Evolutionary conservation across 2,797 vertebrate genomes (phyloP).

Genomic region (Rhabdophis nuchalis): DNA sequence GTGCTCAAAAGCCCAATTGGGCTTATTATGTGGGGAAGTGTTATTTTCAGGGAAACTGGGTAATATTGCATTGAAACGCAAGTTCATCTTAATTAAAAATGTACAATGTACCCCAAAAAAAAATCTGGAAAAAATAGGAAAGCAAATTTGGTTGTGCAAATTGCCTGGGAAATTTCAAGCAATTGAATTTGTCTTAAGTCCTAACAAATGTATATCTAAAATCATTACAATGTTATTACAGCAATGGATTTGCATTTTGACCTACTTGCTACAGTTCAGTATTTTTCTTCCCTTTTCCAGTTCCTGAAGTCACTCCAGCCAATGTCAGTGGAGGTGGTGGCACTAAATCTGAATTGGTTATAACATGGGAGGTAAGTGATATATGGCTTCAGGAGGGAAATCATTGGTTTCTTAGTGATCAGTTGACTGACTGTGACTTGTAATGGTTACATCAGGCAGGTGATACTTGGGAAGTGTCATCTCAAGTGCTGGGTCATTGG

Average conservation of each 20-base stretch:
- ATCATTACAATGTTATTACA: background rate
- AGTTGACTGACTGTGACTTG: background rate
- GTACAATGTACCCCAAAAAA: background rate
- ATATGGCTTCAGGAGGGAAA: background rate
- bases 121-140: background rate
- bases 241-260: background rate
- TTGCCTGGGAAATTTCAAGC: background rate
- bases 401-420: background rate
- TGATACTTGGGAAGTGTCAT: background rate
- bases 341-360: constrained; percentile 96
- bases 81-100: background rate
- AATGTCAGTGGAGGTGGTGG: constrained; percentile 96
- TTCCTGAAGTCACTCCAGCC: constrained; percentile 92
- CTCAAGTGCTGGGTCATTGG: background rate
- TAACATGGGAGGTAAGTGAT: constrained; percentile 92
- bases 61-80: background rate
- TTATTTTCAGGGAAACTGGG: no score
- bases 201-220: background rate
- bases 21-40: no score
- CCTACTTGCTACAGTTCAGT: background rate
- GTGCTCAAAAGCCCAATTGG: no score
- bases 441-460: background rate
- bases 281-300: constrained; percentile 67
- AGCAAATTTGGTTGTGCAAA: background rate
- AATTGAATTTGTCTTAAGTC: background rate